A percentile compares a stretch with the other conserved stretches of the same genome.
Evolutionary conservation across 2,113 vertebrate genomes (phyloP).

Genomic region (Psophia crepitans): DNA sequence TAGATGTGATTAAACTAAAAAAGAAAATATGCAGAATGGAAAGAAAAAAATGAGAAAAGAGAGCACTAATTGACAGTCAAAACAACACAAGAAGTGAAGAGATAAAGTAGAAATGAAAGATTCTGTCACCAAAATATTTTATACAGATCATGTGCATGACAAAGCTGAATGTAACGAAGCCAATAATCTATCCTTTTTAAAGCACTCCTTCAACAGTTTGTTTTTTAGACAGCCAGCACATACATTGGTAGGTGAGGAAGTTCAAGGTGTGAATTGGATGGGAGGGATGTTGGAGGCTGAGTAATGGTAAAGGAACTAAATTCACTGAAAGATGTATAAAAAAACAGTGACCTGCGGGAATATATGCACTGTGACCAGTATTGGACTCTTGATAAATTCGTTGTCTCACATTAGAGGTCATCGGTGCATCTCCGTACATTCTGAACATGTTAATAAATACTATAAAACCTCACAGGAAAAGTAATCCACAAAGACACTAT

Average conservation of each 20-base stretch:
- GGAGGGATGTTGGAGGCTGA: not conserved
- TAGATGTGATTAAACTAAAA: conserved; percentile 31
- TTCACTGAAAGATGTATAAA: not conserved
- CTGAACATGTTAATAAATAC: not conserved
- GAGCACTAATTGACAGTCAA: not conserved
- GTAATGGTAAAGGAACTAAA: not conserved
- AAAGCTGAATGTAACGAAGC: not conserved
- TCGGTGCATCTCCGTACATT: not conserved
- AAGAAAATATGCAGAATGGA: conserved; percentile 11
- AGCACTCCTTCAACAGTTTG: conserved; percentile 10
- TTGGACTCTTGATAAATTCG: not conserved
- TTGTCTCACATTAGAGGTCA: not conserved
- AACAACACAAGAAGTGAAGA: not conserved
- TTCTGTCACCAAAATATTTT: conserved; percentile 22
- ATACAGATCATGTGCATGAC: not conserved
- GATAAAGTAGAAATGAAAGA: conserved; percentile 5
- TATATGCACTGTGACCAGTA: not conserved
- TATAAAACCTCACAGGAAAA: not conserved
- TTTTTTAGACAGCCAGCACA: conserved; percentile 1
- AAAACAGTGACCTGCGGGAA: not conserved
- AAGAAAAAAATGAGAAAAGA: not conserved
- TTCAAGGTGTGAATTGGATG: conserved; percentile 21
- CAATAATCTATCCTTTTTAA: not conserved
- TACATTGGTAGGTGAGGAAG: not conserved
- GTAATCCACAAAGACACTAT: not conserved